Evolutionary conservation across 2,888 invertebrate genomes (phyloP).

Genomic region (Serrognathus titanus): DNA sequence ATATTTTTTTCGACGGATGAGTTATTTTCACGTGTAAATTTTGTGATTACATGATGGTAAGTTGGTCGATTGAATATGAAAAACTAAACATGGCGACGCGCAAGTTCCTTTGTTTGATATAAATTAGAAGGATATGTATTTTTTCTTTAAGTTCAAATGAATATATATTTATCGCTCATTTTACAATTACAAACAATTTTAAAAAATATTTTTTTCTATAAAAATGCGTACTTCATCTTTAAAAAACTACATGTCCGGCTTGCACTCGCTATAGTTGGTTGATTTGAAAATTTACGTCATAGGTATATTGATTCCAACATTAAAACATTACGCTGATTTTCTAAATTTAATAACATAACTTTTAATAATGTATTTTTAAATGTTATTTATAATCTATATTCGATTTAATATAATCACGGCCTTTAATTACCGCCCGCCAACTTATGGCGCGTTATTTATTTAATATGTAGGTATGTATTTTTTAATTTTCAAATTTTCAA

Average conservation of each 20-base stretch:
- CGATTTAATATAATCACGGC: not conserved
- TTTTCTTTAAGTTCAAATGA: not conserved
- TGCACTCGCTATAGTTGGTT: constrained; percentile 24
- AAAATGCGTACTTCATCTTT: constrained; percentile 6
- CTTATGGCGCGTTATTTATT: constrained; percentile 18
- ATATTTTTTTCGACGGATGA: constrained; percentile 56
- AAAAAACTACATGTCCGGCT: constrained; percentile 19
- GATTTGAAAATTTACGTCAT: constrained; percentile 33
- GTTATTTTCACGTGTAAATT: constrained; percentile 55
- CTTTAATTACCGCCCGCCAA: constrained; percentile 4
- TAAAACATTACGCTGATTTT: constrained; percentile 8
- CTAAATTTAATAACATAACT: not conserved
- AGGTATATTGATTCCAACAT: constrained; percentile 31
- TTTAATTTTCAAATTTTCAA: too few species aligned
- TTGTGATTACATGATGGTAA: constrained; percentile 68
- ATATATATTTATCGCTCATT: not conserved
- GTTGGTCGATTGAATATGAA: constrained; percentile 48
- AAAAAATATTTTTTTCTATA: constrained; percentile 5
- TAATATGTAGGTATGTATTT: not conserved
- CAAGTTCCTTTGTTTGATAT: constrained; percentile 32
- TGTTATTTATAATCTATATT: not conserved
- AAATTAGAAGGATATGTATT: not conserved
- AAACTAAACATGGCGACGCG: constrained; percentile 51
- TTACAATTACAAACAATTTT: constrained; percentile 1
- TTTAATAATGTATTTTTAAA: not conserved